Conservation (phyloP, 2,888 invertebrate genomes). For the Chrysomela aeneicollis region DNA sequence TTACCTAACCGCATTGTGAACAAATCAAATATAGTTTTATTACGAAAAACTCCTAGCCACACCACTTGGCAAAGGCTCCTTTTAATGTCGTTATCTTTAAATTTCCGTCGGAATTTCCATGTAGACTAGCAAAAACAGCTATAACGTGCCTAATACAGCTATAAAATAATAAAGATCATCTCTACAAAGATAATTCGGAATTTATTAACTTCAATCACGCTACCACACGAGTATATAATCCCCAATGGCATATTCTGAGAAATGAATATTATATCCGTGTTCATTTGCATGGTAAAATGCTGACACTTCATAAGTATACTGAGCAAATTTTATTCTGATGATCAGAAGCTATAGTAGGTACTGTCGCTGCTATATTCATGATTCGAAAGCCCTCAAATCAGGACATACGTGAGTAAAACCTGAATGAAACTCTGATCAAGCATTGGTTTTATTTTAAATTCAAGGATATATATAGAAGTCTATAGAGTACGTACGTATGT, state of each 20-base stretch:
- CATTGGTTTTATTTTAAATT: too few relatives aligned
- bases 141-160: conserved; percentile 11
- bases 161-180: conserved; percentile 21
- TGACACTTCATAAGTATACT: not conserved
- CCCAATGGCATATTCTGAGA: not conserved
- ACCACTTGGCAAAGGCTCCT: not conserved
- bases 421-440: too few relatives aligned
- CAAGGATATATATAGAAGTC: too few relatives aligned
- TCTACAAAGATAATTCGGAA: conserved; percentile 9
- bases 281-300: not conserved
- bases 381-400: too few relatives aligned
- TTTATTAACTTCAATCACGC: conserved; percentile 18
- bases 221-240: not conserved
- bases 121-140: not conserved
- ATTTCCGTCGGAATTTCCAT: not conserved
- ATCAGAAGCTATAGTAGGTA: too few relatives aligned
- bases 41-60: too few relatives aligned
- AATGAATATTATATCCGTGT: not conserved
- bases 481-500: too few relatives aligned
- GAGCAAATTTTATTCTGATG: too few relatives aligned
- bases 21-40: too few relatives aligned
- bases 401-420: too few relatives aligned
- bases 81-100: not conserved
- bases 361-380: too few relatives aligned
- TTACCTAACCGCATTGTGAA: too few relatives aligned